A percentile compares a stretch with the other conserved stretches of the same genome.
phyloP scores from a whole-genome alignment of 1,140 invertebrate species.

The Asobara japonica region DNA sequence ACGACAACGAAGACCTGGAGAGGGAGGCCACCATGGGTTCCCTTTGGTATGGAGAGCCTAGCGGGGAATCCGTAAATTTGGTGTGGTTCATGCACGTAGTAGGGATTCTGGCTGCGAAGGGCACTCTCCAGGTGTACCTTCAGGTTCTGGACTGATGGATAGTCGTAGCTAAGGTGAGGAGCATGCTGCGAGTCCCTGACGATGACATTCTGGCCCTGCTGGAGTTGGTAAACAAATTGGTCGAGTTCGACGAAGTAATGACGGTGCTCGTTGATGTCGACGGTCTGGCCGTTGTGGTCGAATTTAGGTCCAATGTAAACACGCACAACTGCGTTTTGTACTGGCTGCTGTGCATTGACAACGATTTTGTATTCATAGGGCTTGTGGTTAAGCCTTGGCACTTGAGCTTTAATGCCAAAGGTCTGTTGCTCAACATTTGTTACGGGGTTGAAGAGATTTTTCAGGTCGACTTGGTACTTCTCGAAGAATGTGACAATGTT shows the following conservation, averaged over 20 bases:
- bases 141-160: conserved; percentile 71
- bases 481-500: conserved; percentile 73
- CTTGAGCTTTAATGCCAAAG: conserved; percentile 52
- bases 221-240: conserved; percentile 73
- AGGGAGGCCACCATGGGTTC: conserved; percentile 68
- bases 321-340: conserved; percentile 62
- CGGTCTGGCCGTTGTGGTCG: conserved; percentile 66
- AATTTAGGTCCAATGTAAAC: conserved; percentile 71
- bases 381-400: conserved; percentile 72
- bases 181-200: conserved; percentile 75
- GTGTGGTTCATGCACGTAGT: conserved; percentile 64
- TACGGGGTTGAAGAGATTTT: conserved; percentile 57
- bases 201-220: conserved; percentile 74
- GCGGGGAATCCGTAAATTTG: conserved; percentile 70
- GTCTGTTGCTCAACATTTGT: conserved; percentile 42
- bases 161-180: conserved; percentile 71
- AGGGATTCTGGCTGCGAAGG: conserved; percentile 61
- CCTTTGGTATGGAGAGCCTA: conserved; percentile 70
- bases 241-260: conserved; percentile 75
- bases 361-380: conserved; percentile 70
- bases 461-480: conserved; percentile 68
- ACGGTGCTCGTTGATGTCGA: conserved; percentile 70
- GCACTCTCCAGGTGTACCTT: conserved; percentile 64
- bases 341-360: conserved; percentile 63
- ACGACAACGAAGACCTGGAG: conserved; percentile 72